Evolutionary conservation across 2,797 vertebrate species (phyloP), one percentile per base, ranked within the genome.

Genomic region (Falco biarmicus): DNA sequence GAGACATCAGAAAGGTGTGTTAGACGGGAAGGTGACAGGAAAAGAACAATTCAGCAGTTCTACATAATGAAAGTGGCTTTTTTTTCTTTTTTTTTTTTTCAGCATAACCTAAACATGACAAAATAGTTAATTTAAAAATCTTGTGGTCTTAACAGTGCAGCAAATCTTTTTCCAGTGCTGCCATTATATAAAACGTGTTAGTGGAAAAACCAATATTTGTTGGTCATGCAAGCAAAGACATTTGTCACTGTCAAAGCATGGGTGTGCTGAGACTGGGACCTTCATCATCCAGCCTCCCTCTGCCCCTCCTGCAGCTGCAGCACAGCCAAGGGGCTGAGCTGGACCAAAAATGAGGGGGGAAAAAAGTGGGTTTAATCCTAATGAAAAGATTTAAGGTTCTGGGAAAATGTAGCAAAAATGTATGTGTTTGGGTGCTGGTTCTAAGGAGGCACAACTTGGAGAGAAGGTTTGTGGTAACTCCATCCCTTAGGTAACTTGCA

Each of bases 211-310:
- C 93, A 45, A 17, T 43, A 13, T 32, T 50, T 43, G 60, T 17
- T 51, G 71, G 31, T 19, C 7, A 0, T 0, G 26, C 48, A 11
- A 70, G 31, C 39, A 43, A 13, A 29, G 28, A 2, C 5, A 0
- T 56, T 37, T 39, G 70, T 82, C 34, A 3, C 57, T 2, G 54
- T 12, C 63, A 24, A 5, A 79, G 29, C 5, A 12, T 10, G 75
- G 61, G 13, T 47, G 75, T 25, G 51, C 86, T 74, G 83, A 48
- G 31, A 3, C 0, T 3, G 56, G 74, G 10, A 15, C 25, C 45
- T 43, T 9, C 17, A 6, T 12, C 1, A 5, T 60, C 60, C 15
- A 13, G n/a, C 32, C 7, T 47, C 75, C 73, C 31, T 6, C 61
- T 39, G 48, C 28, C 41, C 34, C 63, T 31, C 32, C 63, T 18